A percentile compares a stretch with the other conserved stretches of the same genome.
phyloP scores from a whole-genome alignment of 1,140 invertebrate species.

The Dendrolimus punctatus region DNA sequence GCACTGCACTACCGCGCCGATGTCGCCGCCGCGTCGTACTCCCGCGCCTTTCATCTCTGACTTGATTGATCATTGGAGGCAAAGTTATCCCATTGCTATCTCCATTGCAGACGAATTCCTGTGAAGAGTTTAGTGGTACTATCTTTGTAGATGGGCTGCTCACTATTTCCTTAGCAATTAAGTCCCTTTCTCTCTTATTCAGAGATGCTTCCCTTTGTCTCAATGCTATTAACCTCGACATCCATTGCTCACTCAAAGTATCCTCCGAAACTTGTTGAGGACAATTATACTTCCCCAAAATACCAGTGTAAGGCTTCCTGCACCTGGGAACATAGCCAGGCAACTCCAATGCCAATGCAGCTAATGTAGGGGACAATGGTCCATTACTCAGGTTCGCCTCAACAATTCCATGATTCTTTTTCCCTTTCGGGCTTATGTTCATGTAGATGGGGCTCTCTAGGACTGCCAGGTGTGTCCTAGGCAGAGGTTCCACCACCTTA shows the following conservation, averaged over 20 bases:
- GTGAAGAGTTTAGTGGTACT: constrained; percentile 24
- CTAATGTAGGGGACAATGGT: constrained; percentile 55
- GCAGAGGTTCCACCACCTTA: constrained; percentile 37
- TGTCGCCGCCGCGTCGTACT: constrained; percentile 35
- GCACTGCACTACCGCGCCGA: constrained; percentile 37
- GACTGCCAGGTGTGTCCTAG: constrained; percentile 30
- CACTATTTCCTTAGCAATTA: constrained; percentile 62
- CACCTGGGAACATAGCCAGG: constrained; percentile 64
- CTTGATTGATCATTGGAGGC: constrained; percentile 48
- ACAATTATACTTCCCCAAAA: constrained; percentile 35
- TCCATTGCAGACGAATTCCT: constrained; percentile 8
- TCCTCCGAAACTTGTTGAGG: constrained; percentile 59
- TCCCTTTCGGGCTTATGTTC: constrained; percentile 39
- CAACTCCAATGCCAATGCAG: constrained; percentile 60
- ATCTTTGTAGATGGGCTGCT: constrained; percentile 43
- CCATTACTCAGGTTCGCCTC: constrained; percentile 16
- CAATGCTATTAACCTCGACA: constrained; percentile 54
- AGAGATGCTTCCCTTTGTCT: constrained; percentile 60
- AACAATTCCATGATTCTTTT: constrained; percentile 18
- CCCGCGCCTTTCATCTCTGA: constrained; percentile 21
- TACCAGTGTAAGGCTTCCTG: constrained; percentile 44
- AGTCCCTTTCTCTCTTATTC: constrained; percentile 57
- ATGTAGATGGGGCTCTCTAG: constrained; percentile 47
- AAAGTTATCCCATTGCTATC: constrained; percentile 59
- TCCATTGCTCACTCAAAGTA: constrained; percentile 63